Conservation (phyloP, 1,140 invertebrate species). For the Drosophila neocordata region DNA sequence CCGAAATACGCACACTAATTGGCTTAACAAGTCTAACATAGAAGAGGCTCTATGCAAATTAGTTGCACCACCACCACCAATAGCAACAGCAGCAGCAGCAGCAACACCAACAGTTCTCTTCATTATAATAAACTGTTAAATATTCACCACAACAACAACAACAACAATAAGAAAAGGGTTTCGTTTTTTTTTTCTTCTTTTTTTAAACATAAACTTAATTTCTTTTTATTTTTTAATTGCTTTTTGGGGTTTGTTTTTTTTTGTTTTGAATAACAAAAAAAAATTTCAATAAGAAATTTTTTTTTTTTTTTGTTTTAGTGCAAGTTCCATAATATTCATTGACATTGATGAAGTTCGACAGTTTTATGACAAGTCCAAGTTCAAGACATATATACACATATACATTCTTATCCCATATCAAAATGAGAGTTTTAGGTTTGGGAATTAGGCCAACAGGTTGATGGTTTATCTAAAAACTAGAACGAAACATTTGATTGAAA, state of each 20-base stretch:
- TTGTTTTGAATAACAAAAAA: background rate
- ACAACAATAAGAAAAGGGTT: background rate
- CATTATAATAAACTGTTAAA: conserved; percentile 43
- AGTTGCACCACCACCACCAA: conserved; percentile 2
- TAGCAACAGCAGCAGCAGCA: conserved; percentile 15
- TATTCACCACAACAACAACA: conserved; percentile 11
- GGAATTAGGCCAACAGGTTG: conserved; percentile 11
- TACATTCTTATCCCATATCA: background rate
- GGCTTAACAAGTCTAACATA: conserved; percentile 47
- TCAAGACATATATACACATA: background rate
- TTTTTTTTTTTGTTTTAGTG: too few relatives aligned
- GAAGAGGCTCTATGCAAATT: conserved; percentile 18
- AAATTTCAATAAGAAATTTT: conserved; percentile 5
- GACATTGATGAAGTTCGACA: conserved; percentile 11
- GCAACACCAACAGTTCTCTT: conserved; percentile 30
- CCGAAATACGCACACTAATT: conserved; percentile 64
- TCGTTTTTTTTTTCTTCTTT: background rate
- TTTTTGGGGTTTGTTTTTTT: background rate
- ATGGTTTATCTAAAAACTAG: conserved; percentile 9
- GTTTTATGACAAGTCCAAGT: conserved; percentile 9
- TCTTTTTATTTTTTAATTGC: conserved; percentile 35
- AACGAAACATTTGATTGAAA: conserved; percentile 7
- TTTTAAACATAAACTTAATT: conserved; percentile 43
- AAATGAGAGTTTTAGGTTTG: background rate
- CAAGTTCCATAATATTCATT: conserved; percentile 12